Evolutionary conservation across 2,113 vertebrate genomes (phyloP).

Genomic region (Fregata magnificens): DNA sequence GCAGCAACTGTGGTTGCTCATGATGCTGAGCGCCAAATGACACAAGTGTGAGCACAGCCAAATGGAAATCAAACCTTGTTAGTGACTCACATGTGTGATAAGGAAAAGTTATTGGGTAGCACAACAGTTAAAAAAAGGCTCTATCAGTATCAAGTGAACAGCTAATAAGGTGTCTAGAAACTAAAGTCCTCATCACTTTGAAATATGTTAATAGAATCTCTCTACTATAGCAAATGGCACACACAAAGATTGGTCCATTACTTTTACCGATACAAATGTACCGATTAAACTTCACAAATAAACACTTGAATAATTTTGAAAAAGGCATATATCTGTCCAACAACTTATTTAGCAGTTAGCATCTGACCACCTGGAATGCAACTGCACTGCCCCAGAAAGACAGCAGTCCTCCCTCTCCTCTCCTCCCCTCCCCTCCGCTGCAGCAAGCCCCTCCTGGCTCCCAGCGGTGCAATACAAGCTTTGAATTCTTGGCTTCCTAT

Average conservation of each 20-base stretch:
- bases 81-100: background rate
- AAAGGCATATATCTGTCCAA: background rate
- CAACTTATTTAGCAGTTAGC: background rate
- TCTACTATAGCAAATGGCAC: background rate
- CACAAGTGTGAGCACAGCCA: background rate
- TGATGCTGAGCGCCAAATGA: fast-evolving
- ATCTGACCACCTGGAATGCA: background rate
- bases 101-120: background rate
- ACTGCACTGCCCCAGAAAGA: background rate
- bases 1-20: background rate
- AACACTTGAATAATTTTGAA: background rate
- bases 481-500: background rate
- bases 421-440: background rate
- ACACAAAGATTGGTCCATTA: background rate
- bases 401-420: background rate
- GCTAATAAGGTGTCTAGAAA: background rate
- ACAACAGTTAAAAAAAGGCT: background rate
- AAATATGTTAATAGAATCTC: background rate
- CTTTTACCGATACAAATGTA: background rate
- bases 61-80: background rate
- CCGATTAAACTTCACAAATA: background rate
- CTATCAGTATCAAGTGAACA: background rate
- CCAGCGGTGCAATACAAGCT: background rate
- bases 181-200: background rate
- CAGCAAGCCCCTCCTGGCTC: background rate